Evolutionary conservation across 2,888 invertebrate species (phyloP).

Genomic region (Scaeva pyrastri): DNA sequence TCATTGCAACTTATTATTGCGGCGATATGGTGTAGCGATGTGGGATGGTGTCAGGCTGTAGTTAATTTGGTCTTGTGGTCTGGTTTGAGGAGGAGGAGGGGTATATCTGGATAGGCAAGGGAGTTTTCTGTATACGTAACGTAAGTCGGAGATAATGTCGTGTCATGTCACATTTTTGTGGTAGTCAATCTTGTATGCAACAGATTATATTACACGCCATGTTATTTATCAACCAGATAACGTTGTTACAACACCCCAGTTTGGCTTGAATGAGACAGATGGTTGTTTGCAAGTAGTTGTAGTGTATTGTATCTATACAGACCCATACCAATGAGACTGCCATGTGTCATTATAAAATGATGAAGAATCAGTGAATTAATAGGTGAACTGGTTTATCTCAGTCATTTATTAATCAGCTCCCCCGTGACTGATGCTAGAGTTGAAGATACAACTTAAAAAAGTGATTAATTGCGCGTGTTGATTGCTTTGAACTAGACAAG

Average conservation of each 20-base stretch:
- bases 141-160: slow-evolving; percentile 70
- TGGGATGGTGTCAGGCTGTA: slow-evolving; percentile 42
- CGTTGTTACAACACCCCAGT: slow-evolving; percentile 47
- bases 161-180: slow-evolving; percentile 76
- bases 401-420: slow-evolving; percentile 9
- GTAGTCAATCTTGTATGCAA: slow-evolving; percentile 71
- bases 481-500: slow-evolving; percentile 15
- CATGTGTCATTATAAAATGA: slow-evolving; percentile 15
- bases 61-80: slow-evolving; percentile 63
- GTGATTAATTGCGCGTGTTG: slow-evolving; percentile 32
- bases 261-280: slow-evolving; percentile 31
- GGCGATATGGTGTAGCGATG: slow-evolving; percentile 28
- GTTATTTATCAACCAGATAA: slow-evolving; percentile 68
- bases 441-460: not conserved
- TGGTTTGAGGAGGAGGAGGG: not conserved
- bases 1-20: slow-evolving; percentile 32
- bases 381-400: slow-evolving; percentile 31
- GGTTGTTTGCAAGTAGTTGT: not conserved
- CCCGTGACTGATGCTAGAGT: not conserved
- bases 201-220: slow-evolving; percentile 65
- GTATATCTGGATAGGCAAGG: not conserved
- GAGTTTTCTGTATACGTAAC: slow-evolving; percentile 55
- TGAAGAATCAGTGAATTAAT: slow-evolving; percentile 27
- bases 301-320: not conserved
- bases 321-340: not conserved